Percentiles rank a stretch among this genome's conserved stretches.
These are phyloP conservation scores for Drosophila neocordata DNA, from an alignment of 1,140 invertebrate species.

Conservation along the genomic window DNA sequence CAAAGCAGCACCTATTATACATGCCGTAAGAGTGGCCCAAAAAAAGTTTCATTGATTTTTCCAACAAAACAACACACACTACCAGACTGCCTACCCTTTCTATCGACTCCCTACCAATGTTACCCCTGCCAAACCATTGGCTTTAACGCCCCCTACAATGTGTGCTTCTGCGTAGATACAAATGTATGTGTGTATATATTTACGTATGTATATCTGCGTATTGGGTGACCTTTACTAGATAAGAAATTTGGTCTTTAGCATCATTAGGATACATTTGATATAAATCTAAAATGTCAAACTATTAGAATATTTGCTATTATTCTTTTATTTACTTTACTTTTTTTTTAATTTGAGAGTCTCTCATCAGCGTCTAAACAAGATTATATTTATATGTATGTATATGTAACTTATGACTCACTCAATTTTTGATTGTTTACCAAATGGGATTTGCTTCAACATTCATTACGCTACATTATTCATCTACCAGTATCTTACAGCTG, in stretches of 20 bases:
- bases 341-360: not conserved
- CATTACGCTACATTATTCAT: too few species aligned
- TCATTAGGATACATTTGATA: not conserved
- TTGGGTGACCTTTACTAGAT: slow-evolving; percentile 11
- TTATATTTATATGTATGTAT: not conserved
- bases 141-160: not conserved
- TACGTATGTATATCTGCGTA: not conserved
- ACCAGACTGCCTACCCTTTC: not conserved
- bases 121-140: not conserved
- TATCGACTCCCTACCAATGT: not conserved
- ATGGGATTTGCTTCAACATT: not conserved
- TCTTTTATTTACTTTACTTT: too few species aligned
- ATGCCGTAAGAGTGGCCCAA: not conserved
- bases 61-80: slow-evolving; percentile 14
- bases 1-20: not conserved
- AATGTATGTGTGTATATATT: not conserved
- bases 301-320: too few species aligned
- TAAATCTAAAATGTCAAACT: not conserved
- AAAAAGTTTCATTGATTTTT: slow-evolving; percentile 20
- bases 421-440: not conserved
- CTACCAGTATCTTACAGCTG: too few species aligned
- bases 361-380: not conserved
- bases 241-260: not conserved
- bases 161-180: slow-evolving; percentile 2
- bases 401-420: slow-evolving; percentile 3